phyloP scores from a whole-genome alignment of 2,113 vertebrate genomes.

The Xenus cinereus region DNA sequence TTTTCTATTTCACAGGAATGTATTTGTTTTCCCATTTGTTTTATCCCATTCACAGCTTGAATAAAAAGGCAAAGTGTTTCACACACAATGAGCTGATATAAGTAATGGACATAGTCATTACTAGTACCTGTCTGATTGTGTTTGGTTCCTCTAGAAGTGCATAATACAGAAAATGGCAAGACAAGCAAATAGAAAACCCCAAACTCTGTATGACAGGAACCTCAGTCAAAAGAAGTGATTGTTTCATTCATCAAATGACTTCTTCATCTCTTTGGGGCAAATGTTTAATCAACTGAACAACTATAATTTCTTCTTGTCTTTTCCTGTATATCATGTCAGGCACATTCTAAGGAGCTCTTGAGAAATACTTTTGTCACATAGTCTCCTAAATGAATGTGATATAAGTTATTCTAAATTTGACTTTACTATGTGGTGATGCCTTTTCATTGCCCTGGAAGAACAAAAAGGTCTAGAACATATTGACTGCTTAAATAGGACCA shows the following conservation, averaged over 20 bases:
- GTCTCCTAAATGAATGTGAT: neutral
- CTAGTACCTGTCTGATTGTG: neutral
- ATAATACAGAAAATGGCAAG: neutral
- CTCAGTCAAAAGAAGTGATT: neutral
- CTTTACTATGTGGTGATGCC: neutral
- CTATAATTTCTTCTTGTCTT: neutral
- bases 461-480: neutral
- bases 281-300: neutral
- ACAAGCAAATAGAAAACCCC: neutral
- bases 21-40: neutral
- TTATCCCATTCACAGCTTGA: neutral
- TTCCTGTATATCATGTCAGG: neutral
- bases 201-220: neutral
- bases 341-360: neutral
- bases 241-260: neutral
- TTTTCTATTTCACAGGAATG: neutral
- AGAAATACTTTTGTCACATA: neutral
- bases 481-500: neutral
- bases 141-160: neutral
- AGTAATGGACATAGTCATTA: neutral
- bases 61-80: neutral
- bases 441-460: neutral
- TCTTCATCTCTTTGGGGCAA: neutral
- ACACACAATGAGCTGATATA: accelerated
- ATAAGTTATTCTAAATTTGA: neutral